Base-by-base conservation (phyloP, 2,888 invertebrate genomes). In the Netelia fuscicornis region DNA sequence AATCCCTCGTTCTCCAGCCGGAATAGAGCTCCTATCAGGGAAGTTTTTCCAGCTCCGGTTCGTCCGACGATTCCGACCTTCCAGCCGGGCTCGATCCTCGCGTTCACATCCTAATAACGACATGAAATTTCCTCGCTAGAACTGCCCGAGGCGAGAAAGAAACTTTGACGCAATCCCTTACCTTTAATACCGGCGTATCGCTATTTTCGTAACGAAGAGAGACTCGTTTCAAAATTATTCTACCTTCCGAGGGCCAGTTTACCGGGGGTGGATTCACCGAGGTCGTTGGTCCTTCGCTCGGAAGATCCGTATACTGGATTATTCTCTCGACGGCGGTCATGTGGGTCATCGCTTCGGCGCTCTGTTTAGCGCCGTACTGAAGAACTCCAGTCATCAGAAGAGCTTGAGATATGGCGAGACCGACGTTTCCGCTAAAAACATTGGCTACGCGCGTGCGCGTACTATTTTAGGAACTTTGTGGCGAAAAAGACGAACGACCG, bases 31-130 rank as follows among this genome's bases (percentile, higher is more conserved):
- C 97, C 95, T 89, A 97, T 96, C 67, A 97, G 93, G 0, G 97
- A 97, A 0, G 97, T 96, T 92, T 97, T 97, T n/a, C 98, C 98
- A 0, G 98, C 98, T 0, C 98, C 98, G 0, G 98, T 98, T 89
- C 98, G 94, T 0, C 98, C 98, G 2, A 97, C 97, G 9, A 98
- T 96, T 2, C 97, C 97, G 30, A 97, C 95, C 96, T 97, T 97
- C 95, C 97, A 96, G 30, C 96, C 96, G 62, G 96, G 95, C 90
- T 97, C 95, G 83, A 98, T 96, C 1, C 94, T 94, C 72, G 97
- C 93, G 89, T 96, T 96, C 13, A 98, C 94, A 91, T 96, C 82
- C 93, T 93, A 42, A 0, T 10, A 56, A 25, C n/a, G 11, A 44
- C 13, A 2, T 9, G 58, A 62, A 56, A 48, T 13, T 58, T 9